phyloP scores from a whole-genome alignment of 2,797 vertebrate species.

The Myotis planiceps region DNA sequence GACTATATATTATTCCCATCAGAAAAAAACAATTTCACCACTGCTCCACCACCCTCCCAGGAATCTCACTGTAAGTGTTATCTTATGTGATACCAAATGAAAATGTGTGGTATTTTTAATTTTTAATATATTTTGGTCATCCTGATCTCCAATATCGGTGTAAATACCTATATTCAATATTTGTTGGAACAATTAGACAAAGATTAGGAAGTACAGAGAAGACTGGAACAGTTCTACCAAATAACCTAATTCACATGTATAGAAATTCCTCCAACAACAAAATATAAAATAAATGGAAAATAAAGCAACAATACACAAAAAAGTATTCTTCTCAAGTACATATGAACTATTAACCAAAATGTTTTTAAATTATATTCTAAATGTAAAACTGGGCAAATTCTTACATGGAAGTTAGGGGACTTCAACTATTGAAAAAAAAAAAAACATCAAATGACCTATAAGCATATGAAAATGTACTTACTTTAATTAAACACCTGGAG shows the following conservation, averaged over 20 bases:
- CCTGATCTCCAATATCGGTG: not conserved
- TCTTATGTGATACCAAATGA: not conserved
- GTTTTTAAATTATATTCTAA: not conserved
- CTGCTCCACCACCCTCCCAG: too few relatives aligned
- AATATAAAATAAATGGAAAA: not conserved
- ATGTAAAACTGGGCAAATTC: not conserved
- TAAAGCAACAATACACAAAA: not conserved
- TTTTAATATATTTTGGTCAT: not conserved
- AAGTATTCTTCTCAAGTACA: not conserved
- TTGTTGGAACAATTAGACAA: not conserved
- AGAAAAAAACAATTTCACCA: not conserved
- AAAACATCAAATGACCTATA: not conserved
- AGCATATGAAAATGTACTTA: not conserved
- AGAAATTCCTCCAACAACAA: not conserved
- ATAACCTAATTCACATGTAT: not conserved
- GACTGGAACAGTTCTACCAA: not conserved
- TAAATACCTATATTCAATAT: not conserved
- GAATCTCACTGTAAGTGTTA: not conserved
- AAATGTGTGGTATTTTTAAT: not conserved
- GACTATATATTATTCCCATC: not conserved
- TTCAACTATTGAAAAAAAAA: not conserved
- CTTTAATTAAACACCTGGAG: not conserved
- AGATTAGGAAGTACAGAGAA: not conserved
- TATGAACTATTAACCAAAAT: not conserved
- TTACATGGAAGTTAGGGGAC: not conserved